Base-by-base conservation (phyloP, 2,797 vertebrate genomes). In the Sebastes alutus region DNA sequence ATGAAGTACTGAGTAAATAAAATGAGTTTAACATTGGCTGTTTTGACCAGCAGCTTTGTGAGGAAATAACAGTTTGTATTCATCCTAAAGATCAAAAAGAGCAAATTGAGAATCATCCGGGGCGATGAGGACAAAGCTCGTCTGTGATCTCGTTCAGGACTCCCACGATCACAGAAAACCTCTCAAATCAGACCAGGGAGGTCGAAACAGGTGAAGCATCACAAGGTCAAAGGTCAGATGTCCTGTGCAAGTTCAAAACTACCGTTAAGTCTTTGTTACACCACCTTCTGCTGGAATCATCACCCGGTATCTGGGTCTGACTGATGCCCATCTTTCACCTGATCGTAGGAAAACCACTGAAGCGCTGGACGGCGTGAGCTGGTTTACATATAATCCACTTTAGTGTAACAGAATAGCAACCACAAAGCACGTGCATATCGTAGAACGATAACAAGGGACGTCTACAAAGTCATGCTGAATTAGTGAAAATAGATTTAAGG, bases 221-320 rank as follows among this genome's bases (percentile, higher is more conserved):
- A 38, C 61, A 22, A 72, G 68, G 75, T 86, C 75, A 87, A 78
- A 90, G 84, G 77, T 87, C 81, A 56, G 38, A 2, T 20, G 22
- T 23, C 35, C 52, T 4, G 23, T 0, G 30, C 73, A 80, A 72
- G 75, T 83, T 88, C 49, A 75, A 70, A 77, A 61, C 49, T 20
- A 7, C 3, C 1, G 6, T 4, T 2, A 8, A 68, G 60, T 52
- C 68, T 80, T 75, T 38, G 71, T 14, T 38, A 76, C 11, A 1
- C 25, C 25, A 27, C 3, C 10, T 33, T 23, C 58, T 9, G 23
- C 30, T 64, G 25, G n/a, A 23, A 38, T 32, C 13, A 12, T 30
- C 58, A 52, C 42, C 6, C 33, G n/a, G 25, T 46, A 46, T 18
- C 42, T 46, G 42, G 42, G 42, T 46, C 23, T 11, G 56, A 16